A percentile compares a stretch with the other conserved stretches of the same genome.
Evolutionary conservation across 2,888 invertebrate genomes (phyloP).

Genomic region (Eutolmus rufibarbis): DNA sequence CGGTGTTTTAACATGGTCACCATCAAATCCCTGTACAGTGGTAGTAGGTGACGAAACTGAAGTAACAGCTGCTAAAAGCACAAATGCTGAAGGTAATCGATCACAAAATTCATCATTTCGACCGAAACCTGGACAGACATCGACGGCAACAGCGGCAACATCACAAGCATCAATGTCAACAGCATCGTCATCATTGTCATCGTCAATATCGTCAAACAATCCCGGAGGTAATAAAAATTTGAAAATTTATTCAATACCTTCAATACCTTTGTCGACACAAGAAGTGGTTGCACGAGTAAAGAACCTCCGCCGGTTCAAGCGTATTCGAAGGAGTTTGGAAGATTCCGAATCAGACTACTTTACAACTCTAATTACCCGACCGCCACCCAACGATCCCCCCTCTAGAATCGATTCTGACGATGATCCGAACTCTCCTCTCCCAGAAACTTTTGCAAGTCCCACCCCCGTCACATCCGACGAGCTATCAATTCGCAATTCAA

Average conservation of each 20-base stretch:
- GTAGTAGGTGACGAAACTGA: slow-evolving; percentile 81
- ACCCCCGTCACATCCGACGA: slow-evolving; percentile 22
- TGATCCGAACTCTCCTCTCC: background rate
- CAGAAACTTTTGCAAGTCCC: slow-evolving; percentile 32
- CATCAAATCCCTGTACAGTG: slow-evolving; percentile 83
- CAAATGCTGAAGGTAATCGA: slow-evolving; percentile 75
- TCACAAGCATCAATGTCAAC: slow-evolving; percentile 61
- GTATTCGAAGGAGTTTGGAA: slow-evolving; percentile 43
- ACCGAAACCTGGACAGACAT: slow-evolving; percentile 64
- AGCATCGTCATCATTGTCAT: slow-evolving; percentile 72
- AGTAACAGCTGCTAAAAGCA: slow-evolving; percentile 73
- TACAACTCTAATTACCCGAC: background rate
- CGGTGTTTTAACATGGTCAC: slow-evolving; percentile 84
- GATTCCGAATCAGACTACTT: slow-evolving; percentile 11
- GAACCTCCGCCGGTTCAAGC: slow-evolving; percentile 22
- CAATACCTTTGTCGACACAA: background rate
- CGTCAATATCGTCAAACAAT: slow-evolving; percentile 63
- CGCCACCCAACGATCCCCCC: background rate
- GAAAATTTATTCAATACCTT: background rate
- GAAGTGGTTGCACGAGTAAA: background rate
- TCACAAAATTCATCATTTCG: slow-evolving; percentile 73
- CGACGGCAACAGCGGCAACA: slow-evolving; percentile 64
- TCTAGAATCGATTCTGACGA: background rate
- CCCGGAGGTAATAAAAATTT: slow-evolving; percentile 58
- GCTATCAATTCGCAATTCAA: slow-evolving; percentile 40